phyloP scores from a whole-genome alignment of 2,113 vertebrate species.

The Sus scrofa region DNA sequence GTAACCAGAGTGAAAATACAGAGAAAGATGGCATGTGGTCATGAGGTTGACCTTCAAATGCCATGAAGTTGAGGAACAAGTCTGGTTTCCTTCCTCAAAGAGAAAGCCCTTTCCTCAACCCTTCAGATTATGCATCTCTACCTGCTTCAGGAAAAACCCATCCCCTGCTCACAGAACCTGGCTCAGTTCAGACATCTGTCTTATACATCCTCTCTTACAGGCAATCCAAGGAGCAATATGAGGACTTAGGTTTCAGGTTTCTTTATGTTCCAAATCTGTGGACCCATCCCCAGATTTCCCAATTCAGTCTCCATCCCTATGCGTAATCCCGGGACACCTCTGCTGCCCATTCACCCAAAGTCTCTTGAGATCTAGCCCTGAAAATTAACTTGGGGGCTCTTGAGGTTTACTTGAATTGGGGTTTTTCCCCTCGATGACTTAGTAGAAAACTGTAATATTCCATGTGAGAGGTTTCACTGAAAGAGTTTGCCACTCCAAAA shows the following conservation, averaged over 20 bases:
- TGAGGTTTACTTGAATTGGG: neutral
- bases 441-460: neutral
- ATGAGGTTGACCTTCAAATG: neutral
- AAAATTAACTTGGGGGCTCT: conserved; percentile 8
- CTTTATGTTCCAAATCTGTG: conserved; percentile 3
- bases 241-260: neutral
- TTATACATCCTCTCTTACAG: neutral
- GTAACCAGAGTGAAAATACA: neutral
- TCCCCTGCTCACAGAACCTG: neutral
- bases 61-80: neutral
- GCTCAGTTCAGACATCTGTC: neutral
- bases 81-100: neutral
- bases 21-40: neutral
- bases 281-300: neutral
- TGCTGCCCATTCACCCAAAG: neutral
- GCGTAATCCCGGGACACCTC: neutral
- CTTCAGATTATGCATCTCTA: neutral
- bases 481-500: neutral
- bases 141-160: neutral
- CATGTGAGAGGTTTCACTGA: neutral
- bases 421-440: neutral
- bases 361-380: neutral
- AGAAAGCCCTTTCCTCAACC: neutral
- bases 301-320: neutral
- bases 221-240: neutral